These are phyloP conservation scores for Aramus guarauna DNA, from an alignment of 2,113 vertebrate genomes.

Conservation along the genomic window DNA sequence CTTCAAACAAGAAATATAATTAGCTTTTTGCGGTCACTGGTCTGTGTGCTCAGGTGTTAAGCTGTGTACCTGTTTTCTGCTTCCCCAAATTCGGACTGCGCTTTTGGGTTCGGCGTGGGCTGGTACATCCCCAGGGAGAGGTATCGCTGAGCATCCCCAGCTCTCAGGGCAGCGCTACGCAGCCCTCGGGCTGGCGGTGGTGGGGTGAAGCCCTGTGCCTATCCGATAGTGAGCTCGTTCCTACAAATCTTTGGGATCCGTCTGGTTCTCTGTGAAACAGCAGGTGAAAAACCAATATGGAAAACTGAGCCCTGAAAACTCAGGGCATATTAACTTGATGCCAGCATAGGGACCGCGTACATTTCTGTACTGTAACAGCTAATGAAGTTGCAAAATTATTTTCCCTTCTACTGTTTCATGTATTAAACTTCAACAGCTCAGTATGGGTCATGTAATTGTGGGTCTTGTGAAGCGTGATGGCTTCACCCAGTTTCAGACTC, in stretches of 20 bases:
- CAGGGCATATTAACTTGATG: not conserved
- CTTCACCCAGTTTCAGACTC: not conserved
- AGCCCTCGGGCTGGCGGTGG: not conserved
- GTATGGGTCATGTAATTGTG: not conserved
- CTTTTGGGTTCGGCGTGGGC: not conserved
- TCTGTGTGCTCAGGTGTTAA: not conserved
- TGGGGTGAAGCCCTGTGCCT: not conserved
- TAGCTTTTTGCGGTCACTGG: not conserved
- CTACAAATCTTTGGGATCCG: not conserved
- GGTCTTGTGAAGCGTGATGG: not conserved
- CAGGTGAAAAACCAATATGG: not conserved
- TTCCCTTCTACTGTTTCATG: not conserved
- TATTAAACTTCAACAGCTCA: not conserved
- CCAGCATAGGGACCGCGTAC: not conserved
- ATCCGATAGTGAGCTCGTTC: not conserved
- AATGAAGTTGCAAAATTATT: not conserved
- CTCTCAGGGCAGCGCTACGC: no score
- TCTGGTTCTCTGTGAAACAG: not conserved
- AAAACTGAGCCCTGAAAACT: not conserved
- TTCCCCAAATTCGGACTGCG: not conserved
- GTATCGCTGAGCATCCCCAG: fast-evolving
- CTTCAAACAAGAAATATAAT: not conserved
- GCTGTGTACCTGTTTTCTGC: not conserved
- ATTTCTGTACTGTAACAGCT: not conserved
- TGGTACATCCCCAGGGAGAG: no score